A percentile compares a stretch with the other conserved stretches of the same genome.
Conservation (phyloP, 2,888 invertebrate species). For the Drosophila pseudotakahashii region DNA sequence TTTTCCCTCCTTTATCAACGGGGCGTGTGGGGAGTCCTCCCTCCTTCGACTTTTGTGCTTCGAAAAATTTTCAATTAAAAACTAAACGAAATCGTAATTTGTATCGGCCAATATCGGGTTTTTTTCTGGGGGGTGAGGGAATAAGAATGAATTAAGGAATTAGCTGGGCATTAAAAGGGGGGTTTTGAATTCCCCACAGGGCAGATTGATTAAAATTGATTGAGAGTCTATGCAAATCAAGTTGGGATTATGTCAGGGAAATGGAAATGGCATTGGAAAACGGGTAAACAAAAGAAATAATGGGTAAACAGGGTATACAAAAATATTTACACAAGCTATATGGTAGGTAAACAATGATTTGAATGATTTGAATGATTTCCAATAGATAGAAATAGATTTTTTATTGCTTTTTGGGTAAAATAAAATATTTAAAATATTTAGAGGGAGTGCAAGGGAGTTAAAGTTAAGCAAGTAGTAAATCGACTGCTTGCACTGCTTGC, state of each 20-base stretch:
- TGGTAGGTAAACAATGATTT: conserved; percentile 8
- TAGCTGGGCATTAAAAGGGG: conserved; percentile 9
- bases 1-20: neutral
- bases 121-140: neutral
- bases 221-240: conserved; percentile 30
- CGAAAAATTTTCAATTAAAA: conserved; percentile 33
- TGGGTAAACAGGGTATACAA: conserved; percentile 8
- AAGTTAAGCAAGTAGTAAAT: too few species aligned
- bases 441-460: too few species aligned
- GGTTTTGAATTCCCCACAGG: conserved; percentile 6
- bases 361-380: conserved; percentile 11
- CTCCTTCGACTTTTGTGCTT: conserved; percentile 1
- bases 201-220: conserved; percentile 36
- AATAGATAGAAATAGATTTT: neutral
- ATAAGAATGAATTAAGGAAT: conserved; percentile 25
- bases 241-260: conserved; percentile 21
- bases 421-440: too few species aligned
- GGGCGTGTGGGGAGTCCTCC: neutral
- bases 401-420: too few species aligned
- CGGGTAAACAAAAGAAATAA: conserved; percentile 23
- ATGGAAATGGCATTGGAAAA: conserved; percentile 11
- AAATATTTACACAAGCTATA: conserved; percentile 15
- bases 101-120: neutral
- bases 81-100: conserved; percentile 30
- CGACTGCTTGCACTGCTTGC: too few species aligned